Evolutionary conservation across 2,113 vertebrate species (phyloP).

Genomic region (Nothocercus julius): DNA sequence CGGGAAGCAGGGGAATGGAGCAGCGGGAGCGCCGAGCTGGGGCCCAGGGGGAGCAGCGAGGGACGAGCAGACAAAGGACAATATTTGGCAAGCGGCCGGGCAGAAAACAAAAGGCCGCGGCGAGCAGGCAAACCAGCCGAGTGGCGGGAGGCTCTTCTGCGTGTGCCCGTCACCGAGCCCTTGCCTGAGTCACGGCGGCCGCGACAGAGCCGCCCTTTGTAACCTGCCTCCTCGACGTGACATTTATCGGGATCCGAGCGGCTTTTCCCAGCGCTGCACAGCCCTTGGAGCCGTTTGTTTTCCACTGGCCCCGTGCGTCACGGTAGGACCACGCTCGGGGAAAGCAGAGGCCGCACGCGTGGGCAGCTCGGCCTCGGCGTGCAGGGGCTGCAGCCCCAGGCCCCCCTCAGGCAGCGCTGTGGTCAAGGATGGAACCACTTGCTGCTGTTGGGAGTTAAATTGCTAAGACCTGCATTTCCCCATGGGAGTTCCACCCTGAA

Average conservation of each 20-base stretch:
- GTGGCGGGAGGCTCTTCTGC: background rate
- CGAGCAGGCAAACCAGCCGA: background rate
- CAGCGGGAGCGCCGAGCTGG: background rate
- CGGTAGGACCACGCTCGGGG: background rate
- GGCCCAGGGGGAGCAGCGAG: background rate
- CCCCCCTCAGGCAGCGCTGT: no score
- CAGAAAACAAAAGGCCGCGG: constrained; percentile 2
- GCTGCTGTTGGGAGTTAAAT: background rate
- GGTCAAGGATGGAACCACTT: background rate
- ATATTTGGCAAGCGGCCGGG: background rate
- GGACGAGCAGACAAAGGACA: background rate
- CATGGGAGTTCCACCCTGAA: background rate
- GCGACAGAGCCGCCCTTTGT: background rate
- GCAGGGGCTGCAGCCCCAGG: no score
- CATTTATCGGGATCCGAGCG: background rate
- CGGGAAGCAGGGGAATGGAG: background rate
- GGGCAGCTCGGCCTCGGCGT: no score
- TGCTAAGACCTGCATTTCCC: background rate
- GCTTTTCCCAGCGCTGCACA: background rate
- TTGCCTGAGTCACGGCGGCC: background rate
- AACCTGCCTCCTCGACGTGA: background rate
- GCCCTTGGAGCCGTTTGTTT: background rate
- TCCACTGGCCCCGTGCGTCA: background rate
- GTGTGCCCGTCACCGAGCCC: background rate
- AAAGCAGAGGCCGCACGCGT: no score